These are phyloP conservation scores for Tympanoctomys barrerae DNA, from an alignment of 2,797 vertebrate species.

Conservation along the genomic window DNA sequence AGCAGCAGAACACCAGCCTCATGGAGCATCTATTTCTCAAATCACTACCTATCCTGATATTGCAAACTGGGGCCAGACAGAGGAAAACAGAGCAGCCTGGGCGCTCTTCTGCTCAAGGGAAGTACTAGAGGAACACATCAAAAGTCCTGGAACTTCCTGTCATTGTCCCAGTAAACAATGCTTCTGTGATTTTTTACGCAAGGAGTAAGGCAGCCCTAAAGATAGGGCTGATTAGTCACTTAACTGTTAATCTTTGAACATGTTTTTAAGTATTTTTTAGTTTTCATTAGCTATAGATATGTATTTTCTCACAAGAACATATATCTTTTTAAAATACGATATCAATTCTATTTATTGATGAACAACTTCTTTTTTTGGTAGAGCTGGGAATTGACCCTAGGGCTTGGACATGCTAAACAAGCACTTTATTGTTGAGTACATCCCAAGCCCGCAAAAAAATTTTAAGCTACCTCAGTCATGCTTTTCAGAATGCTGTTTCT, in stretches of 20 bases:
- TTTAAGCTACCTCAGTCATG: not conserved
- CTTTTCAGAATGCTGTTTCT: not conserved
- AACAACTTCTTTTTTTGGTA: not conserved
- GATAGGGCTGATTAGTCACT: not conserved
- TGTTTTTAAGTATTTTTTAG: not conserved
- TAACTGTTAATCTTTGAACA: not conserved
- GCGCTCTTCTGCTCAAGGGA: not conserved
- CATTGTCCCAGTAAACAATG: not conserved
- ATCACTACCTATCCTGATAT: not conserved
- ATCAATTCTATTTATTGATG: not conserved
- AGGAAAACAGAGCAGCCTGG: not conserved
- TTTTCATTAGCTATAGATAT: not conserved
- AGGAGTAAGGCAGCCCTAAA: not conserved
- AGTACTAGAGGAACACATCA: not conserved
- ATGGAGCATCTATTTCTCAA: not conserved
- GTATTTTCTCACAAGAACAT: not conserved
- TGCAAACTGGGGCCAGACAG: not conserved
- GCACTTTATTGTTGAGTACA: not conserved
- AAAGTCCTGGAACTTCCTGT: not conserved
- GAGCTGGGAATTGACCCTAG: not conserved
- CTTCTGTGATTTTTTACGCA: not conserved
- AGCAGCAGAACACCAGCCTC: not conserved
- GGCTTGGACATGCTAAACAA: not conserved
- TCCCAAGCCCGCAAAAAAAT: not conserved
- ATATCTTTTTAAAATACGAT: no score